A percentile compares a stretch with the other conserved stretches of the same genome.
phyloP scores from a whole-genome alignment of 2,797 vertebrate genomes.

The Poecilia velifera region DNA sequence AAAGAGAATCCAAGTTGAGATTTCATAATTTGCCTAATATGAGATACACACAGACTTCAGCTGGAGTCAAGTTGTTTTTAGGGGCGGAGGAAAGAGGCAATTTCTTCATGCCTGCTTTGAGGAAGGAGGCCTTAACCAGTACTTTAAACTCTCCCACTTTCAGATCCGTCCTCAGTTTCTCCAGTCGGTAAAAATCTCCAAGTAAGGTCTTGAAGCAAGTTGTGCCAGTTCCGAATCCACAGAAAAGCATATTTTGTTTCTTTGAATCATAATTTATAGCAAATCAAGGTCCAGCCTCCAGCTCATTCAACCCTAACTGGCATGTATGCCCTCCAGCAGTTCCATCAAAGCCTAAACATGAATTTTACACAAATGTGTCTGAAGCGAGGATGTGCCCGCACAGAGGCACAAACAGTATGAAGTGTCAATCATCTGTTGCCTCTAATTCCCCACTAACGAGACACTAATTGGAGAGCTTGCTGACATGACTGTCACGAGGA shows the following conservation, averaged over 20 bases:
- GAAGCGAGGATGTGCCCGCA: slow-evolving; percentile 11
- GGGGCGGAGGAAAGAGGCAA: background rate
- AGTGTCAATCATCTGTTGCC: slow-evolving; percentile 66
- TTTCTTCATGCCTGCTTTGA: background rate
- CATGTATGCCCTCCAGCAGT: slow-evolving; percentile 11
- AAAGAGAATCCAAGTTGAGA: background rate
- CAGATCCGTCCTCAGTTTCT: background rate
- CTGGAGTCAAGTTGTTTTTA: background rate
- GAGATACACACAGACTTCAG: background rate
- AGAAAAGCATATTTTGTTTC: slow-evolving; percentile 6
- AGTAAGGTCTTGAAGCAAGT: background rate
- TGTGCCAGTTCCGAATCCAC: background rate
- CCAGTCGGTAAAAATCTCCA: background rate
- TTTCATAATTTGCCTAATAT: background rate
- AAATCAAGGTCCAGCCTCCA: slow-evolving; percentile 20
- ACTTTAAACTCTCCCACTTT: background rate
- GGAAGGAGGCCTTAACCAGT: background rate
- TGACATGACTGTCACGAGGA: slow-evolving; percentile 66
- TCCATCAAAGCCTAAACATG: slow-evolving; percentile 32
- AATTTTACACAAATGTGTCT: slow-evolving; percentile 36
- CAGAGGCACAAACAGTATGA: slow-evolving; percentile 50
- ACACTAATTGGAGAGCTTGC: slow-evolving; percentile 74
- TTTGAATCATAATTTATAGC: slow-evolving; percentile 12
- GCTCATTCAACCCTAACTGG: slow-evolving; percentile 10
- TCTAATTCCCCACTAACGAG: slow-evolving; percentile 67